These are phyloP conservation scores for Condylura cristata DNA, from an alignment of 2,113 vertebrate species.

Conservation along the genomic window DNA sequence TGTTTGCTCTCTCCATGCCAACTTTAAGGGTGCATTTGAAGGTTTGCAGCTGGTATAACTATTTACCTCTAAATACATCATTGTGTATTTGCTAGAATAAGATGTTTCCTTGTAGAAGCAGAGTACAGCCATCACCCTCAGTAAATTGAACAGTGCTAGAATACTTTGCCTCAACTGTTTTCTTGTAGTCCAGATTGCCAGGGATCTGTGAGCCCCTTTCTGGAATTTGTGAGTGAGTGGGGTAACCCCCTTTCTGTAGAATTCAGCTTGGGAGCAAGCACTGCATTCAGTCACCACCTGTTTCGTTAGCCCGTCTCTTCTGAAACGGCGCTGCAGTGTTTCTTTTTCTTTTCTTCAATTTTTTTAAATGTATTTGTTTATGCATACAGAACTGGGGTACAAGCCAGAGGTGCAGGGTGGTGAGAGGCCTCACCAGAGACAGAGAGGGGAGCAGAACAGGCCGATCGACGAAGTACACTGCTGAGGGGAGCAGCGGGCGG, in stretches of 20 bases:
- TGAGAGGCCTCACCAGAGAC: too few species aligned
- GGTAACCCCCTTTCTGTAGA: not conserved
- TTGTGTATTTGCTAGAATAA: not conserved
- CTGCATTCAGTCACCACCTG: not conserved
- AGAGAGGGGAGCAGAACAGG: too few species aligned
- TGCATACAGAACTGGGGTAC: too few species aligned
- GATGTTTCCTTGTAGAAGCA: not conserved
- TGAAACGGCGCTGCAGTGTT: not conserved
- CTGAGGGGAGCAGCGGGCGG: too few species aligned
- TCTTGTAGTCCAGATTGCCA: not conserved
- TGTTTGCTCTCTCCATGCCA: not conserved
- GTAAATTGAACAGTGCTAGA: not conserved
- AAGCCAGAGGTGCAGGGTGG: too few species aligned
- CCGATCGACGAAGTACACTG: too few species aligned
- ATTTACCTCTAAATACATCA: not conserved
- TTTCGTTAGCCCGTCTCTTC: not conserved
- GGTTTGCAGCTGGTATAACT: not conserved
- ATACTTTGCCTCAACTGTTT: not conserved
- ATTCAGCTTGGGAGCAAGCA: not conserved
- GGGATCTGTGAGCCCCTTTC: not conserved
- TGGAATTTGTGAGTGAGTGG: not conserved
- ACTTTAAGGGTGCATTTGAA: not conserved
- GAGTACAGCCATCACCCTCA: not conserved
- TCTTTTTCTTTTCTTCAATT: not conserved
- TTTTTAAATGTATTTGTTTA: too few species aligned